phyloP scores from a whole-genome alignment of 2,113 vertebrate genomes.

The Nyctereutes procyonoides region DNA sequence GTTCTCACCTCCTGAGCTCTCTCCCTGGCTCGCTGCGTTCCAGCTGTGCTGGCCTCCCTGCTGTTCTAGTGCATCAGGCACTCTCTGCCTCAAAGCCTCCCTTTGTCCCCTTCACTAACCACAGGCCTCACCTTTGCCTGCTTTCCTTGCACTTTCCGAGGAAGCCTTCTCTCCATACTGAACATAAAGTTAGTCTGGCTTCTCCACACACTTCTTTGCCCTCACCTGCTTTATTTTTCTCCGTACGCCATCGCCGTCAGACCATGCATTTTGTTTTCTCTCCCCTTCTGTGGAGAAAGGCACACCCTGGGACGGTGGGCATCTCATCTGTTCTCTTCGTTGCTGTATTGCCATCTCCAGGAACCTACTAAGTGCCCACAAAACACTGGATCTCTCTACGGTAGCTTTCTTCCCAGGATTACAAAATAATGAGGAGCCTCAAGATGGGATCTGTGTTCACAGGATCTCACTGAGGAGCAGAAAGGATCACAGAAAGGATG shows the following conservation, averaged over 20 bases:
- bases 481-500: background rate
- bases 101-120: rapidly evolving
- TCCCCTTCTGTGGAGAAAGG: background rate
- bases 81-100: no score
- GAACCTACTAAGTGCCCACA: background rate
- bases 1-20: background rate
- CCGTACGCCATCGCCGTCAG: rapidly evolving
- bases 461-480: background rate
- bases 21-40: background rate
- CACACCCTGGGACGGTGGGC: rapidly evolving
- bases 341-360: background rate
- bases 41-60: background rate
- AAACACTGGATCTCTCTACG: no score
- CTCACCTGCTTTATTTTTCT: background rate
- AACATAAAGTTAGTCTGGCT: background rate
- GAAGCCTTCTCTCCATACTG: background rate
- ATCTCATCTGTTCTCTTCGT: rapidly evolving
- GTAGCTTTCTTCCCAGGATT: background rate
- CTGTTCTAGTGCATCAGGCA: background rate
- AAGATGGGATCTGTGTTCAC: background rate
- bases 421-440: background rate
- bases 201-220: rapidly evolving
- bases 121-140: background rate
- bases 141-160: background rate
- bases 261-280: rapidly evolving